phyloP scores from a whole-genome alignment of 2,113 vertebrate genomes.

The Oxyruncus cristatus region DNA sequence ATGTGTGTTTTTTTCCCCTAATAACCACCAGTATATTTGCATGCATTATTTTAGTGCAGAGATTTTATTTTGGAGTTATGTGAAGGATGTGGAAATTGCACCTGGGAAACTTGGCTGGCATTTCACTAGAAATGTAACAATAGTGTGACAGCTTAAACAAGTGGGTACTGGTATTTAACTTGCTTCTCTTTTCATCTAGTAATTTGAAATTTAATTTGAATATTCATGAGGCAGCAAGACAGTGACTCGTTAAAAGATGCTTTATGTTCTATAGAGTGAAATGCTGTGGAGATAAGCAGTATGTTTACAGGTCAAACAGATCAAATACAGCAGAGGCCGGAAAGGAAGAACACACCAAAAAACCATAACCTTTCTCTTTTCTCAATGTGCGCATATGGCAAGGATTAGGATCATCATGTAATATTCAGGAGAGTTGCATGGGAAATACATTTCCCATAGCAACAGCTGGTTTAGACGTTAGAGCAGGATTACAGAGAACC shows the following conservation, averaged over 20 bases:
- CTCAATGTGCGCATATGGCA: background rate
- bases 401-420: slow-evolving; percentile 32
- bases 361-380: background rate
- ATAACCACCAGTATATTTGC: slow-evolving; percentile 14
- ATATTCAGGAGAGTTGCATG: slow-evolving; percentile 55
- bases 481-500: slow-evolving; percentile 42
- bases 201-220: background rate
- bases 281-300: background rate
- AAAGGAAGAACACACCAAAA: background rate
- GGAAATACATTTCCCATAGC: slow-evolving; percentile 51
- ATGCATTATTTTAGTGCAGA: slow-evolving; percentile 34
- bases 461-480: slow-evolving; percentile 57
- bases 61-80: slow-evolving; percentile 6
- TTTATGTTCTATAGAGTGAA: background rate
- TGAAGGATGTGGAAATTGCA: background rate
- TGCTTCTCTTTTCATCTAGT: background rate
- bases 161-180: background rate
- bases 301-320: background rate
- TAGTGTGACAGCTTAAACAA: slow-evolving; percentile 45
- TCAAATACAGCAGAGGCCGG: background rate
- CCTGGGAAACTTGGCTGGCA: slow-evolving; percentile 56
- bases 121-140: background rate
- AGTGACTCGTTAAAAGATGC: background rate
- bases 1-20: background rate
- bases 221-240: background rate